Evolutionary conservation across 2,888 invertebrate genomes (phyloP).

Genomic region (Choristoneura rosaceana): DNA sequence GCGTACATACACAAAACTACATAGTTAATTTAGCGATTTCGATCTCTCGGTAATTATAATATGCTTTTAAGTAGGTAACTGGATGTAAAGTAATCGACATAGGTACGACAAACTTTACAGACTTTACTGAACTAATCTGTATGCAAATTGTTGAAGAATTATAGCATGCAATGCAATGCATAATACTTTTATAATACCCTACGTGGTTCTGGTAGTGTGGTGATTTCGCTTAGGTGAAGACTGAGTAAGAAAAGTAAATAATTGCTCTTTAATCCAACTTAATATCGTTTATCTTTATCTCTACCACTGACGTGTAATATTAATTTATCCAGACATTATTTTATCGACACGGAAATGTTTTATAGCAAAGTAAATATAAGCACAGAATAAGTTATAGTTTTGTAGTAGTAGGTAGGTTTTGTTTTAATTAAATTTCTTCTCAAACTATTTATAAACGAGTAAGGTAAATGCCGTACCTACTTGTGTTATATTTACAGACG

Average conservation of each 20-base stretch:
- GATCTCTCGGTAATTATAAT: too few species aligned
- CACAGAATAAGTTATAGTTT: too few species aligned
- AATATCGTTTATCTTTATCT: not conserved
- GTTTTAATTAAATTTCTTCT: too few species aligned
- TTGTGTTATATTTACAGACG: too few species aligned
- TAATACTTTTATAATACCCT: not conserved
- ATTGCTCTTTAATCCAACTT: not conserved
- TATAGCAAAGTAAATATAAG: not conserved
- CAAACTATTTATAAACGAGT: too few species aligned
- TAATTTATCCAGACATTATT: not conserved
- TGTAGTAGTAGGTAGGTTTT: too few species aligned
- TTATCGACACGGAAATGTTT: not conserved
- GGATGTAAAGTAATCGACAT: not conserved
- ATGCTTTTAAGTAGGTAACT: too few species aligned
- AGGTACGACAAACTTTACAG: not conserved
- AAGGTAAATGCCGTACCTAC: too few species aligned
- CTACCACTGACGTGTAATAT: not conserved
- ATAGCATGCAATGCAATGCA: not conserved
- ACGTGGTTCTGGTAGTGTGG: not conserved
- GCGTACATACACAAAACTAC: too few species aligned
- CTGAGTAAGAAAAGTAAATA: not conserved
- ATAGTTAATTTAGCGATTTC: too few species aligned
- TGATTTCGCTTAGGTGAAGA: not conserved
- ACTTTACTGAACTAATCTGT: not conserved
- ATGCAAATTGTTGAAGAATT: not conserved